Evolutionary conservation across 2,113 vertebrate genomes (phyloP).

Genomic region (Mobula birostris): DNA sequence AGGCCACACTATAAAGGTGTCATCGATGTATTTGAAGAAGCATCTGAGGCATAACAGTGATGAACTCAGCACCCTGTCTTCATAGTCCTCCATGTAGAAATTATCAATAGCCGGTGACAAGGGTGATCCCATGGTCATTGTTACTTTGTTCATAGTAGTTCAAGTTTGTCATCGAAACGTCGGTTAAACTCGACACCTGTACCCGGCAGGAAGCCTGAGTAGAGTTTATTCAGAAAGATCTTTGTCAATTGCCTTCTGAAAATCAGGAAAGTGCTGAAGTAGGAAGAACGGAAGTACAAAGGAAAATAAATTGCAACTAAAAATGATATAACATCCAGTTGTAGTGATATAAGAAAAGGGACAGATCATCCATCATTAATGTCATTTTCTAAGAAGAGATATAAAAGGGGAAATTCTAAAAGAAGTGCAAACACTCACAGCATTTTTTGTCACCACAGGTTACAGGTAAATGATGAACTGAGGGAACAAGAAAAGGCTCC

Average conservation of each 20-base stretch:
- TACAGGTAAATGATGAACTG: neutral
- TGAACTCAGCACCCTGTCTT: too few relatives aligned
- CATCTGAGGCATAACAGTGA: too few relatives aligned
- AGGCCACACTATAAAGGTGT: too few relatives aligned
- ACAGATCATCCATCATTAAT: neutral
- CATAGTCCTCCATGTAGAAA: too few relatives aligned
- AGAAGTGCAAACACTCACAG: neutral
- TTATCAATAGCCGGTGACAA: too few relatives aligned
- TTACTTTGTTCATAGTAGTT: too few relatives aligned
- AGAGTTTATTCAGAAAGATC: neutral
- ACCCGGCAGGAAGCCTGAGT: too few relatives aligned
- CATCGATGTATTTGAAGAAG: too few relatives aligned
- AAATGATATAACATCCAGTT: neutral
- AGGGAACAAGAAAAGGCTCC: neutral
- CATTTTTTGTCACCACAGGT: neutral
- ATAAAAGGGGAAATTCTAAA: neutral
- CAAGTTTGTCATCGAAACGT: too few relatives aligned
- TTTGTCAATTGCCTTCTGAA: neutral
- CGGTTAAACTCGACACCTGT: too few relatives aligned
- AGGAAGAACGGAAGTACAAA: neutral
- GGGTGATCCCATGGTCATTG: too few relatives aligned
- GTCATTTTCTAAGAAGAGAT: neutral
- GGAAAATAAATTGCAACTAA: neutral
- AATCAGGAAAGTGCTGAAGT: neutral
- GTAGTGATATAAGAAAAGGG: neutral